Evolutionary conservation across 2,113 vertebrate genomes (phyloP), one percentile per base, ranked within the genome.

Genomic region (Noctilio leporinus): DNA sequence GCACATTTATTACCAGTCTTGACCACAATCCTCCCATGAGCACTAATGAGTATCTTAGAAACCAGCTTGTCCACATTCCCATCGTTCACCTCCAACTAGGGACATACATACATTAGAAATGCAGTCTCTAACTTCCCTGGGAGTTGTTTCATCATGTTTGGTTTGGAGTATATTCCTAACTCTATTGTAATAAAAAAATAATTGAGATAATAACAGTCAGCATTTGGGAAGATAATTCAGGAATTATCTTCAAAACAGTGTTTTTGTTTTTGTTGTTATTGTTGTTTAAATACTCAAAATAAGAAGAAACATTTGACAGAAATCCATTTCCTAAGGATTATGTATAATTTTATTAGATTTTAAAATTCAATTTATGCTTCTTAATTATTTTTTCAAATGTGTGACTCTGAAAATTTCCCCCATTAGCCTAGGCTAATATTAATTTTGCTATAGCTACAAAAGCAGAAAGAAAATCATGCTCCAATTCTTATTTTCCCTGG

Each of bases 21-120:
- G 92, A 69, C 93, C 75, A 26, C 10, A 0, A 49, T 65, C 76
- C 80, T 95, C 55, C 89, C 62, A 81, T 80, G 51, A 95, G 38
- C 5, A 26, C 83, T 89, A 86, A 91, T 67, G 92, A 95, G n/a
- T 30, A 57, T 84, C 91, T 70, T n/a, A 7, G 81, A 45, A 92
- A 92, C 83, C 86, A 49, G 72, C 51, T 64, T 92, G 95, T 78
- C 92, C 47, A 75, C 95, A 88, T 96, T 96, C 92, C 81, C 81
- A 35, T 92, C n/a, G 0, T n/a, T 5, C 47, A 7, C 33, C 55
- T 28, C 9, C 55, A 67, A 49, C 33, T 38, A 81, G 81, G 62
- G n/a, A 86, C 62, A 30, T 22, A 20, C 3, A 67, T 62, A n/a
- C 22, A 3, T n/a, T 93, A 77, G 86, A 82, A 91, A 90, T 43